A percentile compares a stretch with the other conserved stretches of the same genome.
Conservation (phyloP, 2,113 vertebrate species). For the Phyllostomus hastatus region DNA sequence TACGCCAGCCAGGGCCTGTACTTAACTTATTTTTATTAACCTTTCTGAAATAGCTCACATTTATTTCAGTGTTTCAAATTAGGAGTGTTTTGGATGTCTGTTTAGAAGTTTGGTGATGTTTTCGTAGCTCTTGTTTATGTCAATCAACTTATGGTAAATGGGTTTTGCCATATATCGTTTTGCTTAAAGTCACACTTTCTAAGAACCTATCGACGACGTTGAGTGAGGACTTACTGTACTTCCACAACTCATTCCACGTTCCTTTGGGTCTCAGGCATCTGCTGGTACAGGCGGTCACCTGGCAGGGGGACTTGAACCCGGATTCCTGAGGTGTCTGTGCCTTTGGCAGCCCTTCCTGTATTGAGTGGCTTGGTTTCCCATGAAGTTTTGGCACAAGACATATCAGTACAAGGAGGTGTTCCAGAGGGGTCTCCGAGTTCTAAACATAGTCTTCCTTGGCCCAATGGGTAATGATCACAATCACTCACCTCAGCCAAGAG, state of each 20-base stretch:
- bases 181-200: too few species aligned
- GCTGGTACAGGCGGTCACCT: neutral
- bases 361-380: neutral
- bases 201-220: too few species aligned
- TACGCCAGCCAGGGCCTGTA: too few species aligned
- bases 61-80: neutral
- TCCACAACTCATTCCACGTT: neutral
- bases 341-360: neutral
- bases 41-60: neutral
- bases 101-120: neutral
- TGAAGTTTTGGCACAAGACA: neutral
- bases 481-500: neutral
- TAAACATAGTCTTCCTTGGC: neutral
- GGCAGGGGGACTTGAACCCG: neutral
- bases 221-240: neutral
- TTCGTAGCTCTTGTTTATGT: neutral
- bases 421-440: neutral
- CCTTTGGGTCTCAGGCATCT: neutral
- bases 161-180: neutral
- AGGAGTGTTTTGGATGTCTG: neutral
- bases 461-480: neutral
- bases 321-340: neutral
- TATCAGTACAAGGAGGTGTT: neutral
- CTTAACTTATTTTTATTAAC: neutral
- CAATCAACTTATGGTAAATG: neutral